Evolutionary conservation across 2,797 vertebrate species (phyloP), one percentile per base, ranked within the genome.

Genomic region (Galagoides demidoff): DNA sequence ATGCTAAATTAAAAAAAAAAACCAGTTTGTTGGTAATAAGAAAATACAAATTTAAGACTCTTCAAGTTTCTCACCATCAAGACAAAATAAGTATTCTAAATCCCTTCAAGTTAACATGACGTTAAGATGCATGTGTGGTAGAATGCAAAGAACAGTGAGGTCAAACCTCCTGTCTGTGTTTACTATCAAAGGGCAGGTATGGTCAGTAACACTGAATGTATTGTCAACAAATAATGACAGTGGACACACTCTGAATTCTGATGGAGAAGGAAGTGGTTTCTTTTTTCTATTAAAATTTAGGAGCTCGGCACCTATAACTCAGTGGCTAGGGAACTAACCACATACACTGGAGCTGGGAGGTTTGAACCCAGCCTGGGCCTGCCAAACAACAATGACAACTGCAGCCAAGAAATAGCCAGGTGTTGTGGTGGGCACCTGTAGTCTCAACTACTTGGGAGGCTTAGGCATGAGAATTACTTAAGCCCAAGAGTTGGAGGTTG

Each of bases 41-140:
- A 87, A 90, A 88, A 87, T 37, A 43, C 31, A 71, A 57, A 94
- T 95, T 90, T 79, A 59, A 86, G 45, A 45, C 61, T 49, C 29
- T 57, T 71, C 27, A 86, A 77, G 13, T 37, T 68, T 95, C 55
- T 96, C 10, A 79, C 5, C 9, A 85, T 63, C 10, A 59, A 81
- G 49, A 52, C 27, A 68, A 85, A 82, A 49, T 34, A 88, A 85
- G 61, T 16, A 63, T 7, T 39, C 29, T n/a, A 43, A 88, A 90
- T 27, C 12, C 37, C 43, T n/a, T 17, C 10, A 45, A 76, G 34
- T 7, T 49, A 19, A 27, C 16, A 22, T 13, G 71, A 76, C 25
- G 31, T 78, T 37, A 59, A 37, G 63, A 91, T 37, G 14, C 22
- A 83, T 16, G 7, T 11, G 19, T 4, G 5, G 31, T 23, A 39